These are phyloP conservation scores for Nerophis lumbriciformis DNA, from an alignment of 2,113 vertebrate genomes.

Conservation along the genomic window DNA sequence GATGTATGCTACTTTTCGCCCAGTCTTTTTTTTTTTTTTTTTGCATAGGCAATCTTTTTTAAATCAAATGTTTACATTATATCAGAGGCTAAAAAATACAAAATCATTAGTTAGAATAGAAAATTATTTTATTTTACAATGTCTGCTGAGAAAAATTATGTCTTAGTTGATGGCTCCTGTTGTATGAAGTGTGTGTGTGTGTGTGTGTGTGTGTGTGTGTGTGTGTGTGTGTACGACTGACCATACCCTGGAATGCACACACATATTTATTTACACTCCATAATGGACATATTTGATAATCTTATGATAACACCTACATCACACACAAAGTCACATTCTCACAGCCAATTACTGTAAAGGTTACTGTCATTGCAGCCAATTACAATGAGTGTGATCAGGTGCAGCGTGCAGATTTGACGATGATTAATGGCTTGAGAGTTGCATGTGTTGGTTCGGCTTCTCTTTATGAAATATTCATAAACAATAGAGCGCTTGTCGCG, in stretches of 20 bases:
- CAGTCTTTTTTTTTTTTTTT: no score
- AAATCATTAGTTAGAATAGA: no score
- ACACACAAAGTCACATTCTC: constrained; percentile 13
- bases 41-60: no score
- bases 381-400: constrained; percentile 53
- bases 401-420: constrained; percentile 44
- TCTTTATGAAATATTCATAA: constrained; percentile 40
- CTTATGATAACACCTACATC: constrained; percentile 33
- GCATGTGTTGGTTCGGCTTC: constrained; percentile 13
- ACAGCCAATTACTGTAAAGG: constrained; percentile 66
- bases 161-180: no score
- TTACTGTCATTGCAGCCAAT: constrained; percentile 58
- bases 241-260: neutral
- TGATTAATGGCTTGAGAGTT: constrained; percentile 49
- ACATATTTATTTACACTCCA: neutral
- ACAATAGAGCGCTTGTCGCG: constrained; percentile 16
- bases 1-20: no score
- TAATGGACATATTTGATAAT: constrained; percentile 3
- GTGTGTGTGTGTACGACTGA: neutral
- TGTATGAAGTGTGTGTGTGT: no score
- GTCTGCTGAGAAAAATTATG: no score
- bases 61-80: no score
- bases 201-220: neutral
- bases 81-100: no score
- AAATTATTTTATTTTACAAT: no score